Evolutionary conservation across 2,113 vertebrate species (phyloP).

Genomic region (Callionymus lyra): DNA sequence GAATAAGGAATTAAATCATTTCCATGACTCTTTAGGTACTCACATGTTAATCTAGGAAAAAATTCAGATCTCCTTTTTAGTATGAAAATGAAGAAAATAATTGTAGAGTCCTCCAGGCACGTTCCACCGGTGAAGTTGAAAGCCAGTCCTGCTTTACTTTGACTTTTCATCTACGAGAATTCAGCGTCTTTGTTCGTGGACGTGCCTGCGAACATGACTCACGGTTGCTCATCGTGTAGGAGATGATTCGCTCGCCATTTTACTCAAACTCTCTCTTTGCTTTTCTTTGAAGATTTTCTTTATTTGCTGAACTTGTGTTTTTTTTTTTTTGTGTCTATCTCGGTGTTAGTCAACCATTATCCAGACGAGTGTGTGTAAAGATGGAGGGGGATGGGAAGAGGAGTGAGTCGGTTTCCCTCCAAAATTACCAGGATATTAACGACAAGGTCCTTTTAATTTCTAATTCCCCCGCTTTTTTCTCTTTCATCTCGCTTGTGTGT

Average conservation of each 20-base stretch:
- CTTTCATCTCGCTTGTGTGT: background rate
- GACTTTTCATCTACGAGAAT: slow-evolving; percentile 42
- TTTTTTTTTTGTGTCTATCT: too few species aligned
- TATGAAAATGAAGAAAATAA: slow-evolving; percentile 21
- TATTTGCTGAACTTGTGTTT: too few species aligned
- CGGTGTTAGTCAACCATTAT: too few species aligned
- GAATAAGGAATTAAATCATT: too few species aligned
- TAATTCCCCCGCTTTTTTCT: too few species aligned
- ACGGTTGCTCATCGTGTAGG: slow-evolving; percentile 66
- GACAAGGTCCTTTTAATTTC: background rate
- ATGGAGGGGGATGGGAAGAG: too few species aligned
- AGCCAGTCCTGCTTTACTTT: slow-evolving; percentile 20
- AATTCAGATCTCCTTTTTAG: slow-evolving; percentile 34
- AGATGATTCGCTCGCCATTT: slow-evolving; percentile 61
- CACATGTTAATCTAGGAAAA: slow-evolving; percentile 26
- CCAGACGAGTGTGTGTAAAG: too few species aligned
- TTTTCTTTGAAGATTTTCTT: slow-evolving; percentile 26
- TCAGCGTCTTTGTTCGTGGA: slow-evolving; percentile 48
- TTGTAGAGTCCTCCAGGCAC: slow-evolving; percentile 22
- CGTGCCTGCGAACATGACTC: slow-evolving; percentile 63
- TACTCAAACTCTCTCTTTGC: slow-evolving; percentile 37
- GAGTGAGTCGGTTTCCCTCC: background rate
- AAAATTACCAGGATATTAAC: background rate
- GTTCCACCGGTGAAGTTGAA: slow-evolving; percentile 18
- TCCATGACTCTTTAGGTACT: slow-evolving; percentile 20